Evolutionary conservation across 1,140 invertebrate genomes (phyloP).

Genomic region (Neoseiulus cucumeris): DNA sequence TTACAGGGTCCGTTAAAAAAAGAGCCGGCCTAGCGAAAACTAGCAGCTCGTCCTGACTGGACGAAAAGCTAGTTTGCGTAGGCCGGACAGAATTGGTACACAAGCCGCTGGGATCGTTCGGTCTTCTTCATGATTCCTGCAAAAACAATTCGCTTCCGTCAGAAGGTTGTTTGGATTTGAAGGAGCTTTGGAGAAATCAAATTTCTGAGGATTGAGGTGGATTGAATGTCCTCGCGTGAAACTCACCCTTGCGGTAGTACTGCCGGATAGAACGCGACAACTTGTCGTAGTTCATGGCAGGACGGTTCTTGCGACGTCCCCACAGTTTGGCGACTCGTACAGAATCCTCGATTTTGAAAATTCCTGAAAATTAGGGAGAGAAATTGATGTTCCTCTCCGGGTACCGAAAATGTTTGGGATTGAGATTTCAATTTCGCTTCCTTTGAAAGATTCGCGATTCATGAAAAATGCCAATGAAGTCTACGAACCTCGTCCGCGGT

Average conservation of each 20-base stretch:
- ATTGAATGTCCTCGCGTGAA: too few relatives aligned
- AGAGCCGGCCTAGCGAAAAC: background rate
- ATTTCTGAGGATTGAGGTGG: background rate
- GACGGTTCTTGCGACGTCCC: slow-evolving; percentile 90
- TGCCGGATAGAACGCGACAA: slow-evolving; percentile 88
- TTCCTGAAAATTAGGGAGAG: slow-evolving; percentile 24
- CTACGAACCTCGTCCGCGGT: slow-evolving; percentile 53
- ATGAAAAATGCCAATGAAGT: too few relatives aligned
- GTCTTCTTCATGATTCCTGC: slow-evolving; percentile 90
- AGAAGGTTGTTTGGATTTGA: background rate
- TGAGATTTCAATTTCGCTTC: too few relatives aligned
- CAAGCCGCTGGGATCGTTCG: slow-evolving; percentile 83
- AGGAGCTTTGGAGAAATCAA: background rate
- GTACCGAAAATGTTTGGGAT: too few relatives aligned
- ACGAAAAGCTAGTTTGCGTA: slow-evolving; percentile 35
- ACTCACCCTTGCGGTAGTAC: slow-evolving; percentile 83
- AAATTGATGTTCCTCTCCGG: too few relatives aligned
- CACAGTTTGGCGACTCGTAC: slow-evolving; percentile 82
- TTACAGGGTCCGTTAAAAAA: slow-evolving; percentile 11
- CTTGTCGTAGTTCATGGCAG: slow-evolving; percentile 99
- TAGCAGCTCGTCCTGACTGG: slow-evolving; percentile 1
- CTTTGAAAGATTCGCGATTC: too few relatives aligned
- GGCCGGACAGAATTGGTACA: slow-evolving; percentile 95
- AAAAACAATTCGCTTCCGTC: background rate
- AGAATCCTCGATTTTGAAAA: slow-evolving; percentile 98